A percentile compares a stretch with the other conserved stretches of the same genome.
These are phyloP conservation scores for Micromesistius poutassou DNA, from an alignment of 2,797 vertebrate genomes.

Conservation along the genomic window DNA sequence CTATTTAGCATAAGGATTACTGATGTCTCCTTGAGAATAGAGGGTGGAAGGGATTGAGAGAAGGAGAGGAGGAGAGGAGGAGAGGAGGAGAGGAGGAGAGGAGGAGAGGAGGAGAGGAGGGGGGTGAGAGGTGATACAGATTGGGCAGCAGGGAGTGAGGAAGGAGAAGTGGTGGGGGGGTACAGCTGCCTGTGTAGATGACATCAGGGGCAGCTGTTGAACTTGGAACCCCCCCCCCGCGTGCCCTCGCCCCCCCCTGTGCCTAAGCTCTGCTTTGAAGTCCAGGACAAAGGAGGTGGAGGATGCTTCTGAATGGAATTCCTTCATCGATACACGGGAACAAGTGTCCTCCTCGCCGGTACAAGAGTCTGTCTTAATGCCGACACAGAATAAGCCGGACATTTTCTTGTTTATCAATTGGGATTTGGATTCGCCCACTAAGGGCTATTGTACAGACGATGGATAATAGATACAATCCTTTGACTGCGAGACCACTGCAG, in stretches of 20 bases:
- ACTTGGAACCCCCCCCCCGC: neutral
- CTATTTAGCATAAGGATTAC: neutral
- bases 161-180: constrained; percentile 10
- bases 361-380: neutral
- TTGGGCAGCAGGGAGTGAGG: constrained; percentile 33
- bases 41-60: neutral
- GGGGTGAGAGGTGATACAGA: constrained; percentile 27
- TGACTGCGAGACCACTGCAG: neutral
- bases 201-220: constrained; percentile 66
- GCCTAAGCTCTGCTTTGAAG: constrained; percentile 61
- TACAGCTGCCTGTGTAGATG: constrained; percentile 63
- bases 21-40: neutral
- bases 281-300: constrained; percentile 45
- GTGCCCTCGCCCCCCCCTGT: constrained; percentile 26
- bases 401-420: neutral
- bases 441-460: neutral
- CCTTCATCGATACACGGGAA: constrained; percentile 31
- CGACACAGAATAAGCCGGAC: neutral
- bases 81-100: constrained; percentile 18
- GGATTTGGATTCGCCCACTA: neutral
- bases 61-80: constrained; percentile 8
- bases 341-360: neutral
- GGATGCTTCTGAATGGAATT: constrained; percentile 42
- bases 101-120: constrained; percentile 15
- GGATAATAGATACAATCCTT: neutral